Evolutionary conservation across 2,797 vertebrate genomes (phyloP).

Genomic region (Emys orbicularis): DNA sequence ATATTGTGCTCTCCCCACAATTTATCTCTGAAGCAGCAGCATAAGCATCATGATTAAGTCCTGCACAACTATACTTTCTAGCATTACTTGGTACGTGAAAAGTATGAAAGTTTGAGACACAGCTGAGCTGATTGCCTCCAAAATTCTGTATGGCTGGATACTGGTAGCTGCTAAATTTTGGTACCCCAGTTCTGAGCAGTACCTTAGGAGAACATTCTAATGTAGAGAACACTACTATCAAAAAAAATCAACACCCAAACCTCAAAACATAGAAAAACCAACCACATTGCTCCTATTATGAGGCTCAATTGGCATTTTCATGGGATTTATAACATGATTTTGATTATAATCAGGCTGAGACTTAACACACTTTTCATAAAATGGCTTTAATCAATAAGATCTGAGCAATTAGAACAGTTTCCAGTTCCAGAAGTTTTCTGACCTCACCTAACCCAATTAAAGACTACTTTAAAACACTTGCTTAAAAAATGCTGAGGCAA

Average conservation of each 20-base stretch:
- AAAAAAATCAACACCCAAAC: too few species aligned
- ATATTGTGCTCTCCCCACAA: neutral
- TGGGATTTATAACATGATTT: neutral
- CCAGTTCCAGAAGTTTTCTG: neutral
- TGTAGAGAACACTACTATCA: neutral
- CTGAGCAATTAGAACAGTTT: neutral
- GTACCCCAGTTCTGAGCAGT: neutral
- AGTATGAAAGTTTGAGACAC: neutral
- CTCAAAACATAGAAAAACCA: neutral
- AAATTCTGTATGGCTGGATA: neutral
- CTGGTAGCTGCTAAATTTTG: neutral
- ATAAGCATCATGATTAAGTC: neutral
- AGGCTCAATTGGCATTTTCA: neutral
- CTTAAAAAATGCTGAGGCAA: neutral
- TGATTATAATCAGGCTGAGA: neutral
- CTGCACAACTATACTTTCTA: neutral
- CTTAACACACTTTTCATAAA: neutral
- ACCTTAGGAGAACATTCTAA: neutral
- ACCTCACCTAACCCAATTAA: neutral
- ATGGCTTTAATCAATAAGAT: neutral
- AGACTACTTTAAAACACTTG: neutral
- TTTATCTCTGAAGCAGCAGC: neutral
- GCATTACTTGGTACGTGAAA: neutral
- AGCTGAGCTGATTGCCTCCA: too few species aligned
- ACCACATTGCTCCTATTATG: neutral